Percentiles rank a stretch among this genome's conserved stretches.
These are phyloP conservation scores for Atopsyche davidsoni DNA, from an alignment of 1,140 invertebrate genomes.

Conservation along the genomic window DNA sequence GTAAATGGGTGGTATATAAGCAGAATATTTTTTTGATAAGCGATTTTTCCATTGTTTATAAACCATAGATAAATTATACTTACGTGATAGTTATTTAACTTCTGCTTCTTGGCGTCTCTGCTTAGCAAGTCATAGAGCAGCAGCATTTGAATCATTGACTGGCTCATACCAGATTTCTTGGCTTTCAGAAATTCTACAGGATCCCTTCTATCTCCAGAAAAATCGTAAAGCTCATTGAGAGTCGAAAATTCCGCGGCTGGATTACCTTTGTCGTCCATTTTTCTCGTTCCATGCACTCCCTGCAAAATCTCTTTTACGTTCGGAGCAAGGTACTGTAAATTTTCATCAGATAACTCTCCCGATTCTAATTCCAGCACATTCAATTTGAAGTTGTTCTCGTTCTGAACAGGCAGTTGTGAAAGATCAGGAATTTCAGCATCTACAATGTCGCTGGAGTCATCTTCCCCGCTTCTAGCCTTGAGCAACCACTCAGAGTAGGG, in stretches of 20 bases:
- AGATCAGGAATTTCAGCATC: conserved; percentile 15
- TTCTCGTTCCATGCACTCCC: conserved; percentile 8
- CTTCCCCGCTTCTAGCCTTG: conserved; percentile 10
- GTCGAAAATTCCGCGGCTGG: conserved; percentile 10
- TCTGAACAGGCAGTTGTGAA: conserved; percentile 20
- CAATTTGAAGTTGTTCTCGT: conserved; percentile 25
- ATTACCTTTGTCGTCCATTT: conserved; percentile 9
- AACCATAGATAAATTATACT: conserved; percentile 32
- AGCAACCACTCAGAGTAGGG: background rate
- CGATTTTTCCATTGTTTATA: no score
- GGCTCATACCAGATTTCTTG: conserved; percentile 32
- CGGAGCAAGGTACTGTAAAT: conserved; percentile 41
- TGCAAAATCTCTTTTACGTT: conserved; percentile 41
- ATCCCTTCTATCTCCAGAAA: conserved; percentile 9
- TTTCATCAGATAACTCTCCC: conserved; percentile 36
- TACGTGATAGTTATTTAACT: conserved; percentile 48
- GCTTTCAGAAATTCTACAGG: conserved; percentile 16
- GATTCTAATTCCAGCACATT: conserved; percentile 23
- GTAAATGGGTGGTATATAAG: no score
- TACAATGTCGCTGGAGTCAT: background rate
- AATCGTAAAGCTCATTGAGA: conserved; percentile 22
- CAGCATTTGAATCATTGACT: conserved; percentile 33
- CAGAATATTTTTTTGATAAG: no score
- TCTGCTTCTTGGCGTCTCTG: conserved; percentile 50
- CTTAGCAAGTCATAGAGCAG: conserved; percentile 51